Base-by-base conservation (phyloP, 2,113 vertebrate genomes). In the Onychorhynchus coronatus region DNA sequence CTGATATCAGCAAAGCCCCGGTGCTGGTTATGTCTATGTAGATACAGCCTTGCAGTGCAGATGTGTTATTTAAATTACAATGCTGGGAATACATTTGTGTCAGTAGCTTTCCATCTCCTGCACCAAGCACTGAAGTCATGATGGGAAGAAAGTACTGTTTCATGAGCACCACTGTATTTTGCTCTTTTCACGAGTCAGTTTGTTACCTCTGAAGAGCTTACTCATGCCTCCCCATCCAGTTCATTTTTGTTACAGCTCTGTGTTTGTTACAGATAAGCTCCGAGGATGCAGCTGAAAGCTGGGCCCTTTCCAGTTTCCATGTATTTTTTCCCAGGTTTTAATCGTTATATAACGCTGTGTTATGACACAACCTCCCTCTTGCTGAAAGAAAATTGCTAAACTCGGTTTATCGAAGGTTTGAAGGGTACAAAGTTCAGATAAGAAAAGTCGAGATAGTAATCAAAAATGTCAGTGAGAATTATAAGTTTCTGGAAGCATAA, bases 1-100 rank as follows among this genome's bases (percentile, higher is more conserved):
- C 42, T 95, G 93, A 94, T 96, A 92, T 49, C 77, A 89, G 91
- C 63, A 81, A 93, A 91, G 86, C 70, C 23, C 39, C 12, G 70
- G 76, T 50, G 72, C 79, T 93, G 91, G 91, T 90, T 95, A 92
- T 91, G 91, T 81, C 96, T 94, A 15, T 67, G 83, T 65, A 96
- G 92, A 91, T 89, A 88, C 63, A 84, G 84, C 59, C 85, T 96
- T 63, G 92, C 89, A 63, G 90, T 87, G 80, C 94, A 96, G 92
- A 94, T 96, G 92, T 75, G 92, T 96, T 95, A 95, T 96, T 97
- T 95, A 96, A 96, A 96, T 97, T 74, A 95, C 89, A 97, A 89
- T 91, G 56, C 93, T 85, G 94, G 86, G 94, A 95, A 96, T 93
- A 96, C 92, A 89, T 96, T 94, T 95, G 70, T 97, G 94, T 93